These are phyloP conservation scores for Nesoenas mayeri DNA, from an alignment of 2,113 vertebrate genomes.

Conservation along the genomic window DNA sequence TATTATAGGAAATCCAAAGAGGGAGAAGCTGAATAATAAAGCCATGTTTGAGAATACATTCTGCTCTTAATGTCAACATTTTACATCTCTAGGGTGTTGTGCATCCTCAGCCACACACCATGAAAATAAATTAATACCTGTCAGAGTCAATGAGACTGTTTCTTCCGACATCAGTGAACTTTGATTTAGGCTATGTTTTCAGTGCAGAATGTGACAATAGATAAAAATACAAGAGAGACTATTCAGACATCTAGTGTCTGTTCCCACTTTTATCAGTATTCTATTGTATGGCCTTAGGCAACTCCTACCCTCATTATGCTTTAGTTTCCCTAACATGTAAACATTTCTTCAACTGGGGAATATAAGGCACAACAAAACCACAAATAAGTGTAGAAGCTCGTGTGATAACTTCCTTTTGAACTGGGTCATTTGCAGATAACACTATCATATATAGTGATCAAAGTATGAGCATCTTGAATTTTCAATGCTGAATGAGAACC, in stretches of 20 bases:
- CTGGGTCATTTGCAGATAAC: background rate
- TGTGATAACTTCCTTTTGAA: background rate
- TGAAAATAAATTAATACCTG: background rate
- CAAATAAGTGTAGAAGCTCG: background rate
- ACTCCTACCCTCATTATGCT: background rate
- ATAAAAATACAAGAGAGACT: background rate
- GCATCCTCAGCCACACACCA: background rate
- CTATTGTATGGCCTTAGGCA: background rate
- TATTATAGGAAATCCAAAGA: background rate
- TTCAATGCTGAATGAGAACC: background rate
- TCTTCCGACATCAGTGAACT: background rate
- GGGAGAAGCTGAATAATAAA: background rate
- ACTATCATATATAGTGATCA: background rate
- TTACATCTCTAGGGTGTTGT: background rate
- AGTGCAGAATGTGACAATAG: background rate
- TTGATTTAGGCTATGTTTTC: background rate
- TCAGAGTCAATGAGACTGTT: constrained; percentile 4
- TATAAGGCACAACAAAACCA: background rate
- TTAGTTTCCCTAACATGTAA: background rate
- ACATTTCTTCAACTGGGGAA: background rate
- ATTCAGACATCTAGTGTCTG: background rate
- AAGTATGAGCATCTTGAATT: background rate
- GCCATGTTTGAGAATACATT: background rate
- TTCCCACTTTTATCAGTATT: background rate
- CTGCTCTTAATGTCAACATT: background rate